phyloP scores from a whole-genome alignment of 2,113 vertebrate genomes.

The Mesocricetus auratus region DNA sequence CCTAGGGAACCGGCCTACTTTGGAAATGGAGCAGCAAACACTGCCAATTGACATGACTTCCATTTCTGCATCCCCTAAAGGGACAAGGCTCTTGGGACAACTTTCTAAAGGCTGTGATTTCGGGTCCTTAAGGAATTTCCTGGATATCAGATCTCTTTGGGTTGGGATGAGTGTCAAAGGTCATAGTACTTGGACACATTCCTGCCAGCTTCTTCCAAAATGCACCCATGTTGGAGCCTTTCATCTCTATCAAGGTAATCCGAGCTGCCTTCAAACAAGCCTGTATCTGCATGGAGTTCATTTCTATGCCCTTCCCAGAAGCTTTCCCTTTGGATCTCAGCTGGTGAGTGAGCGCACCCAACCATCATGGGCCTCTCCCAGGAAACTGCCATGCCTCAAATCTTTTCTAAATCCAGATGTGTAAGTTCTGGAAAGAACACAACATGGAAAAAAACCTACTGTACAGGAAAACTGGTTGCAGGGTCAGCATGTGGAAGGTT shows the following conservation, averaged over 20 bases:
- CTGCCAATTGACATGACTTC: conserved; percentile 68
- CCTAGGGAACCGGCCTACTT: conserved; percentile 80
- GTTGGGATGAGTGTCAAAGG: not conserved
- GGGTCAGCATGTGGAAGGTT: not conserved
- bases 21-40: conserved; percentile 76
- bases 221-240: not conserved
- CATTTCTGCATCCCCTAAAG: conserved; percentile 58
- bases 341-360: not conserved
- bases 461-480: not conserved
- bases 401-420: not conserved
- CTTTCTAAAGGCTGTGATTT: conserved; percentile 43
- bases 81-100: conserved; percentile 42
- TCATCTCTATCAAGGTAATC: not conserved
- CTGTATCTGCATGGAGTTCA: not conserved
- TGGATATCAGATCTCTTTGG: not conserved
- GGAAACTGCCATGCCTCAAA: not conserved
- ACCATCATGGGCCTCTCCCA: not conserved
- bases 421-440: not conserved
- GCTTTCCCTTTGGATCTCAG: not conserved
- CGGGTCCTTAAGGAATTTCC: conserved; percentile 19
- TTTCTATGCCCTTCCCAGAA: not conserved
- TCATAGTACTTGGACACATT: not conserved
- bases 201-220: not conserved
- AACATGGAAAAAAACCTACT: not conserved
- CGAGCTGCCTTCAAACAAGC: not conserved